Base-by-base conservation (phyloP, 1,140 invertebrate genomes). In the Arctopsyche grandis region DNA sequence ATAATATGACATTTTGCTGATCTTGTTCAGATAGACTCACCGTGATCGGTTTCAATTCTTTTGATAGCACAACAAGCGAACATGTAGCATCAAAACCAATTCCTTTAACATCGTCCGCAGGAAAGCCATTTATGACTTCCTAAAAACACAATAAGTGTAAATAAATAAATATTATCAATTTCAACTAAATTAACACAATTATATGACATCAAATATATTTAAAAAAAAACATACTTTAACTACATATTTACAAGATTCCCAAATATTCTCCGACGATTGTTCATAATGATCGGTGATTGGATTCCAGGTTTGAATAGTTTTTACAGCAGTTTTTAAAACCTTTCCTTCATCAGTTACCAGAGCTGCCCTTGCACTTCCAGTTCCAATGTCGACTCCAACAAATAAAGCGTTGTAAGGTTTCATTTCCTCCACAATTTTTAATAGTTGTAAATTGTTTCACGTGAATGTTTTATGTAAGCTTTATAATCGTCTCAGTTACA, bases 11-110 rank as follows among this genome's bases (percentile, higher is more conserved):
- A 87, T 99, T 98, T 85, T 94, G 93, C 63, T 93, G 88, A 84
- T 91, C 84, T 48, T 88, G 90, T 90, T 93, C 93, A 83, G 91
- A 90, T 60, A 90, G 90, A 87, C 93, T 96, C 0, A 97, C 91
- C 19, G 93, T 91, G 7, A 97, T 83, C 3, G 97, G 94, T 63
- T 91, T 86, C 21, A 91, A 91, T 81, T 93, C 87, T 83, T 89
- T 86, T 83, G 94, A 95, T 19, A 98, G 81, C 21, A 92, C 93
- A 5, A 97, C 97, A 56, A 99, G 85, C 12, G 97, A 99, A 85
- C 97, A 99, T 44, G 97, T 99, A 16, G 97, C 97, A 91, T 98
- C 97, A 90, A 99, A 99, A 0, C 97, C 96, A 83, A 99, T 93
- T 58, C 95, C 96, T 89, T 91, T 93, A 10, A 98, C 89, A 81